Percentiles rank a stretch among this genome's conserved stretches.
Conservation (phyloP, 1,140 invertebrate genomes). For the Coenobita brevimanus region DNA sequence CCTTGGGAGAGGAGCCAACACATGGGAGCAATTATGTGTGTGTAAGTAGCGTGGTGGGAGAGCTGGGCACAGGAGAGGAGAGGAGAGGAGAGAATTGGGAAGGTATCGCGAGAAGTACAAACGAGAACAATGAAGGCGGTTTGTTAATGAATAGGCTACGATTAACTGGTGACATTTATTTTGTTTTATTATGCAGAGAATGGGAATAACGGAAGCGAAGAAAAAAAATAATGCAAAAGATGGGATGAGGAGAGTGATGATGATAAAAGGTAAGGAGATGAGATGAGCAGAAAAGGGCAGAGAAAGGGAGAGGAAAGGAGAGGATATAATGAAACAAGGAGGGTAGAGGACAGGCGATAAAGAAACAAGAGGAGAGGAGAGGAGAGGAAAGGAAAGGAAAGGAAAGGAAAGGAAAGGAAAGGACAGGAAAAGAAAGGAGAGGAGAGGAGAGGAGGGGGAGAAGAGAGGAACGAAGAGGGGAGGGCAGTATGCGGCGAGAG, state of each 20-base stretch:
- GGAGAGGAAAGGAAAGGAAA: background rate
- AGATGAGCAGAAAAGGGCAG: no score
- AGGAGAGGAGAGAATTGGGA: no score
- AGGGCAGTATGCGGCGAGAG: background rate
- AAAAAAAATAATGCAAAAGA: no score
- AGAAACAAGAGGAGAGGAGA: background rate
- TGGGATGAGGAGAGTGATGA: no score
- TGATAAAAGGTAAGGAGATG: no score
- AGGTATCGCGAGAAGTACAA: no score
- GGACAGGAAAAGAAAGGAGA: background rate
- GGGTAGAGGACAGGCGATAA: background rate
- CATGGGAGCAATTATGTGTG: slow-evolving; percentile 21
- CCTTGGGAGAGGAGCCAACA: background rate
- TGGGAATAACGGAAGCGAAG: no score
- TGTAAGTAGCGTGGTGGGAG: background rate
- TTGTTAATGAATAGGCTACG: no score
- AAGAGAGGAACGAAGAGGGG: background rate
- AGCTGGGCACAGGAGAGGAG: background rate
- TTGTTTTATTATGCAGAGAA: no score
- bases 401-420: background rate
- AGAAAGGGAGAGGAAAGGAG: background rate
- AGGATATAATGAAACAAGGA: no score
- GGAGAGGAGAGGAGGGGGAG: background rate
- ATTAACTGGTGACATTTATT: no score
- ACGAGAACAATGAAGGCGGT: no score